phyloP scores from a whole-genome alignment of 1,140 invertebrate species.

The Bilobella aurantiaca region DNA sequence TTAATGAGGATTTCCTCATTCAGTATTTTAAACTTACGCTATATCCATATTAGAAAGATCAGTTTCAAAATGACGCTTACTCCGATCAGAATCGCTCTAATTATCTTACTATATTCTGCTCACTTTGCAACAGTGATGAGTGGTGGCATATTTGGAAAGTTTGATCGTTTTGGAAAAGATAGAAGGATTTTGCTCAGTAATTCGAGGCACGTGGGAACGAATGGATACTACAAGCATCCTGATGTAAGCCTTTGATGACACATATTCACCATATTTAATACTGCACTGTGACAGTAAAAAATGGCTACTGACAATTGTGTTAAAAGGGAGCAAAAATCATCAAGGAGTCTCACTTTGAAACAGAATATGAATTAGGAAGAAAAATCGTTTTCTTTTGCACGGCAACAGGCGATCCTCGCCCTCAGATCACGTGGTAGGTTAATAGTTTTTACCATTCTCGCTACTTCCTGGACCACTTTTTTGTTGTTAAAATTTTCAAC shows the following conservation, averaged over 20 bases:
- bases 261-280: background rate
- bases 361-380: conserved; percentile 49
- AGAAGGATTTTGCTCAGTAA: conserved; percentile 67
- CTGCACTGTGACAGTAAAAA: background rate
- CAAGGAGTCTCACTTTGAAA: conserved; percentile 50
- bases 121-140: background rate
- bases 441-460: conserved; percentile 5
- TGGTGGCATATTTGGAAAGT: conserved; percentile 22
- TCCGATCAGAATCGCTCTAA: background rate
- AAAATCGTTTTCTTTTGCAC: conserved; percentile 52
- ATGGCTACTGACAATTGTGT: background rate
- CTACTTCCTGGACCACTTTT: background rate
- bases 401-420: conserved; percentile 46
- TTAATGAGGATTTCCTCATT: conserved; percentile 22
- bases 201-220: conserved; percentile 71
- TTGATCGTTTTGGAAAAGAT: conserved; percentile 45
- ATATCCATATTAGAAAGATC: background rate
- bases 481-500: background rate
- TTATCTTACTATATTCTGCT: background rate
- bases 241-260: conserved; percentile 59
- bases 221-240: conserved; percentile 77
- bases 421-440: conserved; percentile 43
- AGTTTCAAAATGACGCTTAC: background rate
- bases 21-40: background rate
- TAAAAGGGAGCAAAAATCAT: conserved; percentile 47